phyloP scores from a whole-genome alignment of 2,113 vertebrate species.

The Pipra filicauda region DNA sequence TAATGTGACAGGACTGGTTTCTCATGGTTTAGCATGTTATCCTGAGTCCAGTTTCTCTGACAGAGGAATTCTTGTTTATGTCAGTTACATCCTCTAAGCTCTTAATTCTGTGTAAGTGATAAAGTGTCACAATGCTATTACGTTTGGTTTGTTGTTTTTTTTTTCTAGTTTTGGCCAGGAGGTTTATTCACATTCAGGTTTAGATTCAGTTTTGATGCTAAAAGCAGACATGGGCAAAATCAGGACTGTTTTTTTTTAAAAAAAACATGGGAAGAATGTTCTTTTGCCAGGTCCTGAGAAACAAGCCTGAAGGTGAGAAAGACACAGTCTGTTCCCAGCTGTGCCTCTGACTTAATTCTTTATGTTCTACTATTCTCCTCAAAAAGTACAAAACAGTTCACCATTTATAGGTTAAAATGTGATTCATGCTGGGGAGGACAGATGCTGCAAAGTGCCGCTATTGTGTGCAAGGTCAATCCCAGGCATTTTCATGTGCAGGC shows the following conservation, averaged over 20 bases:
- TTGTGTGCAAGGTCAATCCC: neutral
- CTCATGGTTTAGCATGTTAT: neutral
- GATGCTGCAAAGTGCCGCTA: neutral
- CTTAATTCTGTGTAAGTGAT: slow-evolving; percentile 14
- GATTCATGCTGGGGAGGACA: neutral
- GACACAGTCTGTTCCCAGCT: neutral
- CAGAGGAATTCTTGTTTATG: neutral
- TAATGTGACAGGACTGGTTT: neutral
- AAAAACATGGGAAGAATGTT: neutral
- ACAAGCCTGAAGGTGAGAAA: slow-evolving; percentile 5
- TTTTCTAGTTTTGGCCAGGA: neutral
- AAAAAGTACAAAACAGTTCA: neutral
- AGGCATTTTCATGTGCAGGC: neutral
- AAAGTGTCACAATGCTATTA: neutral
- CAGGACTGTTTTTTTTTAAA: neutral
- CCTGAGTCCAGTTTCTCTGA: neutral
- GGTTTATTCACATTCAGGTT: neutral
- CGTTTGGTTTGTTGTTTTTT: neutral
- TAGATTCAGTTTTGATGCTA: neutral
- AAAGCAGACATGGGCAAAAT: slow-evolving; percentile 5
- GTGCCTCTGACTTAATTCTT: neutral
- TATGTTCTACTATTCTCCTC: neutral
- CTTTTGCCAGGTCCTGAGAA: slow-evolving; percentile 6
- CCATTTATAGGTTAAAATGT: neutral
- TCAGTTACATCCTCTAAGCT: neutral